phyloP scores from a whole-genome alignment of 2,797 vertebrate genomes.

The Notolepis coatsorum region DNA sequence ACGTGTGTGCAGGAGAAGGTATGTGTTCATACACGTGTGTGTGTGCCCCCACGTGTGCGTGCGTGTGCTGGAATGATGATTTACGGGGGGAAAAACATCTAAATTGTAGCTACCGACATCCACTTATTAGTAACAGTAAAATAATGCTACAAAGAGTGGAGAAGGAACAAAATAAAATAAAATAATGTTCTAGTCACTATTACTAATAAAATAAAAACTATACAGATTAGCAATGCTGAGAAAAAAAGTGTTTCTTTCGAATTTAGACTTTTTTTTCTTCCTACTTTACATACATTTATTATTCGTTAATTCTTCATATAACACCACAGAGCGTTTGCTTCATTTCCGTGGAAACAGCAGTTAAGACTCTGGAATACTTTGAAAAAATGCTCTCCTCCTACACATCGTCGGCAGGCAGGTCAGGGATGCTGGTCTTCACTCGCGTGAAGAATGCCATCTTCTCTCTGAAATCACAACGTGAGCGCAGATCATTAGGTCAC shows the following conservation, averaged over 20 bases:
- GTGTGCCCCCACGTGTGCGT: constrained; percentile 17
- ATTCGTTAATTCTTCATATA: constrained; percentile 73
- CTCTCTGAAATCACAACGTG: constrained; percentile 85
- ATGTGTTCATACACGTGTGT: too few relatives aligned
- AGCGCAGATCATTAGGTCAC: too few relatives aligned
- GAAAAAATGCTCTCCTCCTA: constrained; percentile 84
- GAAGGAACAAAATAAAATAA: constrained; percentile 21
- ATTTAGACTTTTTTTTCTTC: constrained; percentile 42
- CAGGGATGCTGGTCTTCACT: constrained; percentile 89
- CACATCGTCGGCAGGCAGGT: constrained; percentile 92
- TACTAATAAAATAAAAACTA: constrained; percentile 61
- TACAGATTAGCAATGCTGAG: constrained; percentile 70
- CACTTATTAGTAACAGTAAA: constrained; percentile 77
- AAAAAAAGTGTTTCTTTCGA: constrained; percentile 52
- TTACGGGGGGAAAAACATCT: constrained; percentile 48
- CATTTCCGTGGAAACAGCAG: constrained; percentile 62
- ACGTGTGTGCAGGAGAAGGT: too few relatives aligned
- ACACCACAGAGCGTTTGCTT: constrained; percentile 70
- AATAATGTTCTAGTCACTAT: constrained; percentile 51
- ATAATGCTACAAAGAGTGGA: constrained; percentile 43
- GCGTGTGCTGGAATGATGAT: constrained; percentile 67
- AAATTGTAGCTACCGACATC: constrained; percentile 60
- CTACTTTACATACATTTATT: constrained; percentile 42
- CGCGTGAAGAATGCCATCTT: constrained; percentile 99
- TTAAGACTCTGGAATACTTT: constrained; percentile 80